phyloP scores from a whole-genome alignment of 2,113 vertebrate species.

The Tragulus kanchil region DNA sequence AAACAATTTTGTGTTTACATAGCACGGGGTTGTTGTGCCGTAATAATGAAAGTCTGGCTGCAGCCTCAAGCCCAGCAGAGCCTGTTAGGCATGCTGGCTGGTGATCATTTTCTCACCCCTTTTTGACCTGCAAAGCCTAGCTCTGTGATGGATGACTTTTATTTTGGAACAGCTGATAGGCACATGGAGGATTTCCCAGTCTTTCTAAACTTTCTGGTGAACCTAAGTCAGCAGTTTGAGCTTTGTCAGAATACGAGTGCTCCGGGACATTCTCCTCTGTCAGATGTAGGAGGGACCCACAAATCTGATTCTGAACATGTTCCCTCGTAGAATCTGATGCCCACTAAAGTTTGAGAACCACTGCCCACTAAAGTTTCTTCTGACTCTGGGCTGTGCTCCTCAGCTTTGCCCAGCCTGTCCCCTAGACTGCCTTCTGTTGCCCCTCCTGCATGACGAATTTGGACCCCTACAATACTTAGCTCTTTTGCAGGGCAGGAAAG shows the following conservation, averaged over 20 bases:
- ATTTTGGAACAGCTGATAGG: slow-evolving; percentile 54
- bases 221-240: slow-evolving; percentile 52
- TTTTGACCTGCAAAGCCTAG: slow-evolving; percentile 49
- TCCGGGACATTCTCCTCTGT: slow-evolving; percentile 22
- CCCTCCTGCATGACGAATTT: neutral
- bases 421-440: neutral
- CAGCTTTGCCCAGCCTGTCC: neutral
- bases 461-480: neutral
- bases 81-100: neutral
- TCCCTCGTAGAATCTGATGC: neutral
- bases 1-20: slow-evolving; percentile 64
- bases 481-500: slow-evolving; percentile 39
- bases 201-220: slow-evolving; percentile 57
- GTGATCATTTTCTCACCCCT: slow-evolving; percentile 16
- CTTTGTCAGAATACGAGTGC: slow-evolving; percentile 30
- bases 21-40: slow-evolving; percentile 42
- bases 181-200: slow-evolving; percentile 13
- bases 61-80: neutral
- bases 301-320: slow-evolving; percentile 22
- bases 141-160: slow-evolving; percentile 40
- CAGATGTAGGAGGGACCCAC: neutral
- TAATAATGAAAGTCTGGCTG: slow-evolving; percentile 10
- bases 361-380: neutral
- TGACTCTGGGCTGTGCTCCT: neutral
- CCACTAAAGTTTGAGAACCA: neutral